Evolutionary conservation across 2,797 vertebrate genomes (phyloP), one percentile per base, ranked within the genome.

Genomic region (Notolepis coatsorum): DNA sequence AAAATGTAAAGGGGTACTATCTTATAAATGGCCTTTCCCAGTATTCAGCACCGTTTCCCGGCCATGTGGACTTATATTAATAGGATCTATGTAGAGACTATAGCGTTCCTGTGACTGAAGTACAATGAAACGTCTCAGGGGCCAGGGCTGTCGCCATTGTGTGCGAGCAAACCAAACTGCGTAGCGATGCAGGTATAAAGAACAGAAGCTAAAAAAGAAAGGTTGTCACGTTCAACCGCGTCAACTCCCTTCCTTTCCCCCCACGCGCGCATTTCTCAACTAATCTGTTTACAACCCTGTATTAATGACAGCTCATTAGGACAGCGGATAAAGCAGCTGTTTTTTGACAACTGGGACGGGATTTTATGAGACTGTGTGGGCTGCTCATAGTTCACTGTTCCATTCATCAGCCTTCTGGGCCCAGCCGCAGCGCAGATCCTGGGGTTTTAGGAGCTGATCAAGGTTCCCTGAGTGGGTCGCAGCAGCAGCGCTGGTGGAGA

Each of bases 391-490:
- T 43, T 55, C 23, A 30, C 5, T 28, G 77, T 77, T 52, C 39
- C 23, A n/a, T 7, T 39, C 52, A 68, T 52, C 59, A 64, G 56
- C 62, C 66, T 58, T 24, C 47, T 35, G 33, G 43, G 15, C 54
- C 56, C 1, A 13, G 25, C 28, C 20, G 51, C 9, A 20, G 50
- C 27, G 51, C 45, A 47, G 47, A 69, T 70, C 27, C 41, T 13
- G 2, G 30, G n/a, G 41, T 62, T 62, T 64, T 61, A 52, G 62
- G 37, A 55, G n/a, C 28, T 73, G 75, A 86, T 86, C 63, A 89
- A 80, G 77, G 71, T 33, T 62, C 61, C 59, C 12, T 52, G 12
- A 65, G 46, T 37, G 18, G 57, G 65, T 61, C 66, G 76, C 21
- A 4, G 9, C 65, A 68, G 65, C 10, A 48, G 37, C 7, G 33